Base-by-base conservation (phyloP, 2,888 invertebrate species). In the Taenaris catops region DNA sequence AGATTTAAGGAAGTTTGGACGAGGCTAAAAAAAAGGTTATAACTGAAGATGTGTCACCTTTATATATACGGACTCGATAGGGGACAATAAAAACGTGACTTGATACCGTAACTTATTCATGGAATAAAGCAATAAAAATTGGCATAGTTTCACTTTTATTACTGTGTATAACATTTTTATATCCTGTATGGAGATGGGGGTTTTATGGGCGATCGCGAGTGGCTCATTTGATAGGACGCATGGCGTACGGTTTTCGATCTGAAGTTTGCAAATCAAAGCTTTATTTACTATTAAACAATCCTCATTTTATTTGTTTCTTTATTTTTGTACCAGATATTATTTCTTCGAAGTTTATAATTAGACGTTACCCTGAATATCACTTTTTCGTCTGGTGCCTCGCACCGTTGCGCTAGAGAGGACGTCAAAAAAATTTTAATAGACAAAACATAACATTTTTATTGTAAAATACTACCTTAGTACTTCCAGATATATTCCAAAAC, bases 141-240 rank as follows among this genome's bases (percentile, higher is more conserved):
- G 46, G 44, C 41, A 46, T 46, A 46, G 46, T 46, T 46, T 46
- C 38, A 39, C 38, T 46, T 46, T 46, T 46, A 46, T 46, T 26
- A 36, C 41, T 27, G 25, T 39, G 36, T 44, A 46, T 41, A 36
- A 41, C 38, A 40, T 40, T 43, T 40, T 46, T 41, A 44, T 44
- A 34, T 24, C 27, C 31, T 20, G 34, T 43, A 40, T 38, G 32
- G 26, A 25, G 31, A 36, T 26, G 28, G 35, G n/a, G 34, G 27
- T 38, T 44, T 46, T 38, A 41, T 39, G 16, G 27, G 19, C 25
- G 10, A 31, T 29, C 8, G 21, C 25, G 7, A 20, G 27, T 20
- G 26, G 29, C 21, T 40, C 28, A 37, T 34, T 28, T 38, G 18
- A 26, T 9, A 11, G 23, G 31, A 23, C 10, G 7, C 11, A 16